Evolutionary conservation across 2,888 invertebrate genomes (phyloP).

Genomic region (Phragmatobia fuliginosa): DNA sequence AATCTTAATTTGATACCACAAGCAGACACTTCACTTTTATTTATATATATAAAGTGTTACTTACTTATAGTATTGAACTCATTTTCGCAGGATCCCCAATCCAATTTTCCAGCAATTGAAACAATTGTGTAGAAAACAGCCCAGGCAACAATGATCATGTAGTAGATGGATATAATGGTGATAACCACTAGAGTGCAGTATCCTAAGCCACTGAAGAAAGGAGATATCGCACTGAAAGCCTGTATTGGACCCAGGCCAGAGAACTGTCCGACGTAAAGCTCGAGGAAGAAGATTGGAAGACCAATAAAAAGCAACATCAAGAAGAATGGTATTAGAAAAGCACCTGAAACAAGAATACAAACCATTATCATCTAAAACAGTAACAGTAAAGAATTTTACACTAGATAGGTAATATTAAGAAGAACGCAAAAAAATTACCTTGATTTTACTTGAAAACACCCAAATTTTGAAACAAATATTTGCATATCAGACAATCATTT

Average conservation of each 20-base stretch:
- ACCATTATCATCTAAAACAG: not conserved
- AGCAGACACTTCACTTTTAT: too few species aligned
- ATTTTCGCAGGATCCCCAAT: constrained; percentile 90
- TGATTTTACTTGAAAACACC: too few species aligned
- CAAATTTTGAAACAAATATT: too few species aligned
- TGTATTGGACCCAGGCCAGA: constrained; percentile 90
- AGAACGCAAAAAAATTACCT: too few species aligned
- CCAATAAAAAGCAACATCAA: constrained; percentile 92
- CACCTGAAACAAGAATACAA: constrained; percentile 85
- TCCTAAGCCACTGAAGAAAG: constrained; percentile 88
- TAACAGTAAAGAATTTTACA: not conserved
- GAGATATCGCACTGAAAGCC: constrained; percentile 88
- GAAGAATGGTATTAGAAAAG: constrained; percentile 91
- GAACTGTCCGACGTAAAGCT: constrained; percentile 93
- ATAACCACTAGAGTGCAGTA: constrained; percentile 90
- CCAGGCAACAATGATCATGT: constrained; percentile 93
- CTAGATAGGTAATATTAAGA: too few species aligned
- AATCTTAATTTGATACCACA: too few species aligned
- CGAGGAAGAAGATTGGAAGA: constrained; percentile 92
- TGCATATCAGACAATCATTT: too few species aligned
- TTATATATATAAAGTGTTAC: constrained; percentile 53
- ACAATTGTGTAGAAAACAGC: constrained; percentile 91
- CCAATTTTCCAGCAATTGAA: constrained; percentile 88
- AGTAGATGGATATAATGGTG: constrained; percentile 90
- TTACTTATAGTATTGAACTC: constrained; percentile 87